Conservation (phyloP, 37 sponge, comb jelly and placozoan species). For the Diacarnus erythraeanus region DNA sequence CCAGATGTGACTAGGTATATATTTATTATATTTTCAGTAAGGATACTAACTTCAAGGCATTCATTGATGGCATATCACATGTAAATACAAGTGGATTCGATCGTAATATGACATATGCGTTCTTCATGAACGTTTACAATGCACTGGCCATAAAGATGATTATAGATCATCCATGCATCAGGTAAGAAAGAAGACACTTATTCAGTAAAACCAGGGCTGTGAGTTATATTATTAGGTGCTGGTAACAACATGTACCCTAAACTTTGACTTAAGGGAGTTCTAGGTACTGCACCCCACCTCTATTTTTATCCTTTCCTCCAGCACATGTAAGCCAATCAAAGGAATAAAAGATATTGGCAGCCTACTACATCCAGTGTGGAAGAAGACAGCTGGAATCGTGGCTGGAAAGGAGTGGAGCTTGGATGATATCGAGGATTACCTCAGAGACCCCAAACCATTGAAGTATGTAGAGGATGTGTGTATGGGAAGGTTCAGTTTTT, state of each 20-base stretch:
- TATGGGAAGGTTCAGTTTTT: not conserved
- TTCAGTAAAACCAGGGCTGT: too few relatives aligned
- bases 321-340: conserved; percentile 52
- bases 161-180: conserved; percentile 62
- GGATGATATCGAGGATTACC: conserved; percentile 69
- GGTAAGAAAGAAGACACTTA: conserved; percentile 20
- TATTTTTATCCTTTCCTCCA: not conserved
- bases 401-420: conserved; percentile 60
- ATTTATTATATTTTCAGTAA: conserved; percentile 10
- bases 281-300: not conserved
- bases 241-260: not conserved
- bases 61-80: conserved; percentile 26
- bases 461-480: conserved; percentile 21
- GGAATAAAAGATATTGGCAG: conserved; percentile 74
- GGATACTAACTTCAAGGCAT: conserved; percentile 43
- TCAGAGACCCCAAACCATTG: conserved; percentile 65
- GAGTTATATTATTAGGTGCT: not conserved
- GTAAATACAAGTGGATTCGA: conserved; percentile 40
- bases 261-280: not conserved
- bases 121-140: conserved; percentile 84
- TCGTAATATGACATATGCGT: conserved; percentile 48
- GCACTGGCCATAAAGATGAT: conserved; percentile 80
- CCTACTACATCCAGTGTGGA: conserved; percentile 66
- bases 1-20: too few relatives aligned
- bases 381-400: conserved; percentile 51